Evolutionary conservation across 2,113 vertebrate species (phyloP), one percentile per base, ranked within the genome.

Genomic region (Tetrao urogallus): DNA sequence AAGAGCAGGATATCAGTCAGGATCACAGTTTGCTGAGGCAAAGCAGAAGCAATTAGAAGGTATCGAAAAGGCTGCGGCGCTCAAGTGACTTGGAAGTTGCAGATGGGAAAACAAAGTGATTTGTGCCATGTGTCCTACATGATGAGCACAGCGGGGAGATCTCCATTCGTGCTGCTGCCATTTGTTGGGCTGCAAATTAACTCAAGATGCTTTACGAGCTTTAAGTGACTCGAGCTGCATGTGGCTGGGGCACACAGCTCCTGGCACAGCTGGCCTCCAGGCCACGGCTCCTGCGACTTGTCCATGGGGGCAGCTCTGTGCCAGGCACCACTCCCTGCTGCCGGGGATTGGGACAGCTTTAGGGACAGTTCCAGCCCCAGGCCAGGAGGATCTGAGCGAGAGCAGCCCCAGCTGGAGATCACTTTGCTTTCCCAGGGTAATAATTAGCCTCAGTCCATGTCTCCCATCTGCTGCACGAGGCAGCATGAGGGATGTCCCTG

Each of bases 191-290:
- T 47, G 2, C 69, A 86, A 88, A 95, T 96, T 88, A 94, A 88
- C 76, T 96, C 96, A 95, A 90, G 95, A 94, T 96, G 88, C 47
- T 94, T 86, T 64, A 66, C 1, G 6, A 64, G 56, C 34, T 19
- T 21, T 18, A 78, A 81, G 52, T 43, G 82, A 81, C 90, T 90
- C 4, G 2, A 64, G 6, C 24, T 60, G 85, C 88, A 86, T 32
- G 10, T 8, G 65, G 67, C 25, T 65, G 42, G 72, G 74, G 38
- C 60, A 83, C 83, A 60, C 45, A 60, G 4, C 18, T 69, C 47
- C 61, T 6, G 2, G 1, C 42, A 7, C 14, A 9, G 11, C 48
- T 61, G 32, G 75, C 32, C 43, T 78, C 79, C 47, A 7, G 38
- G 34, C 45, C 45, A 6, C 1, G 10, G 47, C 18, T 21, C 60